These are phyloP conservation scores for Tetragonula clypearis DNA, from an alignment of 1,140 invertebrate species.

Conservation along the genomic window DNA sequence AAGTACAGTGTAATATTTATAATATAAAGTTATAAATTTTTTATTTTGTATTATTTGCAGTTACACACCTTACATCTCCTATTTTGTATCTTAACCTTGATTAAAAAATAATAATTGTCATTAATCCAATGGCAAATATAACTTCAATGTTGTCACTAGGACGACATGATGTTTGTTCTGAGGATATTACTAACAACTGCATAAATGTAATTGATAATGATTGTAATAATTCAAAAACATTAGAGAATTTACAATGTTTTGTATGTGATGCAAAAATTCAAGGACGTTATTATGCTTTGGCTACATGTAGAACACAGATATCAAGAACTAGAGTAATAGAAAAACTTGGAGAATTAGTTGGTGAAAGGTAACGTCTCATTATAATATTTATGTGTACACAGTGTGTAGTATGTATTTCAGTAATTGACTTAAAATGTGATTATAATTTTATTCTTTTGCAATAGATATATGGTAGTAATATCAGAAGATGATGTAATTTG, in stretches of 20 bases:
- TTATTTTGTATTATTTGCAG: conserved; percentile 18
- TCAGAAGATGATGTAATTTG: conserved; percentile 80
- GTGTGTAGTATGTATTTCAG: not conserved
- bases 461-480: conserved; percentile 79
- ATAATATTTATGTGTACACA: not conserved
- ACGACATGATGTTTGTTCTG: conserved; percentile 27
- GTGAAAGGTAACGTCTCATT: conserved; percentile 72
- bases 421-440: not conserved
- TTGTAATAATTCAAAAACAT: not conserved
- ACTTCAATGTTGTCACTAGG: conserved; percentile 32
- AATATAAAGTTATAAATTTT: not conserved
- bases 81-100: conserved; percentile 23
- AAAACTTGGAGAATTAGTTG: conserved; percentile 79
- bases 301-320: conserved; percentile 75
- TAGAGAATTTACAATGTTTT: conserved; percentile 69
- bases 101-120: conserved; percentile 10
- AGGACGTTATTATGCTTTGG: conserved; percentile 73
- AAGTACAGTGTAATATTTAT: conserved; percentile 25
- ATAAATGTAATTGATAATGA: conserved; percentile 5
- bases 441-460: conserved; percentile 21
- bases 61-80: not conserved
- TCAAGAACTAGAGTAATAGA: conserved; percentile 75
- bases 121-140: conserved; percentile 40
- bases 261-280: conserved; percentile 74
- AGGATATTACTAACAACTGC: conserved; percentile 30